A percentile compares a stretch with the other conserved stretches of the same genome.
phyloP scores from a whole-genome alignment of 2,113 vertebrate genomes.

The Chinchilla lanigera region DNA sequence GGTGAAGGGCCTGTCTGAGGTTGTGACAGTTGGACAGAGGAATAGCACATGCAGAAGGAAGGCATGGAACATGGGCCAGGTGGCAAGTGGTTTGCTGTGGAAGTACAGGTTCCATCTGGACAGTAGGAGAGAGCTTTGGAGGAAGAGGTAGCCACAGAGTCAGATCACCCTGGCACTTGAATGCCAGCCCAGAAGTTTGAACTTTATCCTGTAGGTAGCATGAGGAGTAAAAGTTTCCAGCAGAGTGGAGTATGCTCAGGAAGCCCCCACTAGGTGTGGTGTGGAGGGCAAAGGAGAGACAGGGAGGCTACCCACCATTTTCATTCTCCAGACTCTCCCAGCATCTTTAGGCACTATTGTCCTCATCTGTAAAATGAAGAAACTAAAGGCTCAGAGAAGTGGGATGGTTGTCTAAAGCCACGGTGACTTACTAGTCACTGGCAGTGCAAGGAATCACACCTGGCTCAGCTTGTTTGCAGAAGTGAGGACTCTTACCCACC shows the following conservation, averaged over 20 bases:
- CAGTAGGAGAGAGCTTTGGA: neutral
- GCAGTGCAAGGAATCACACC: neutral
- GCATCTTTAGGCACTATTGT: neutral
- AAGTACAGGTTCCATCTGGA: neutral
- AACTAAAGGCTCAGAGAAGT: neutral
- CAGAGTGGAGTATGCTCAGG: neutral
- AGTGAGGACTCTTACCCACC: neutral
- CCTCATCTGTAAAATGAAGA: neutral
- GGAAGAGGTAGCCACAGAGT: neutral
- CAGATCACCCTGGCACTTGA: neutral
- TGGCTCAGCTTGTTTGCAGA: constrained; percentile 53
- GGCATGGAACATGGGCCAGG: neutral
- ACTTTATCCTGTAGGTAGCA: neutral
- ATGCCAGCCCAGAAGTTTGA: neutral
- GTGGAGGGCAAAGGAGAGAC: neutral
- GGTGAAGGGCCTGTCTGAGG: neutral
- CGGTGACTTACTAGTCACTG: neutral
- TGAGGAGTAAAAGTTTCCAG: neutral
- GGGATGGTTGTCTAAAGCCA: constrained; percentile 1
- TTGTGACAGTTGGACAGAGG: neutral
- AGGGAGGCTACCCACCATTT: neutral
- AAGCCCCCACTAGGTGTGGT: neutral
- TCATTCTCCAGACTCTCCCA: neutral
- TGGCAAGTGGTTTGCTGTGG: neutral
- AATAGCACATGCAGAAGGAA: neutral